A percentile compares a stretch with the other conserved stretches of the same genome.
Evolutionary conservation across 2,113 vertebrate species (phyloP).

Genomic region (Osmerus eperlanus): DNA sequence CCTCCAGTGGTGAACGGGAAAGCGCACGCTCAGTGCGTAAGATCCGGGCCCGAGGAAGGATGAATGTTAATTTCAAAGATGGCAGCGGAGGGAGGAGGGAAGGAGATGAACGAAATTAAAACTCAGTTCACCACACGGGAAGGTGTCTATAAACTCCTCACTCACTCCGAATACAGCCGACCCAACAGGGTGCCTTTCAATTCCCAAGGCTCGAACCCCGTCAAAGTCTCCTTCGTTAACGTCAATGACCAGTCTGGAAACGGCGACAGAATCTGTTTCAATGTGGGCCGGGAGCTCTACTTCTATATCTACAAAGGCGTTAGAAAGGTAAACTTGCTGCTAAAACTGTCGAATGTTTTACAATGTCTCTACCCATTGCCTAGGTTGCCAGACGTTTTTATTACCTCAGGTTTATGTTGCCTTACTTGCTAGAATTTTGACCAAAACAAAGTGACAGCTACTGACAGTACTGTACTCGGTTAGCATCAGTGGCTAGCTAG

Average conservation of each 20-base stretch:
- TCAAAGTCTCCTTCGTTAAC: constrained; percentile 98
- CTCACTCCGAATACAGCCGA: constrained; percentile 97
- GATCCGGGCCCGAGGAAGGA: constrained; percentile 94
- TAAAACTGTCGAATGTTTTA: not conserved
- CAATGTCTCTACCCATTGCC: not conserved
- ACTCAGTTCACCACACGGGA: constrained; percentile 98
- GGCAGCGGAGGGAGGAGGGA: constrained; percentile 99
- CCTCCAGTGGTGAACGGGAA: not conserved
- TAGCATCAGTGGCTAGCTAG: not conserved
- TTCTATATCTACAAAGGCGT: constrained; percentile 99
- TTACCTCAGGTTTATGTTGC: not conserved
- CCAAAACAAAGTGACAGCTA: not conserved
- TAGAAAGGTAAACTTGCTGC: constrained; percentile 83
- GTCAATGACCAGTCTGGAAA: constrained; percentile 99
- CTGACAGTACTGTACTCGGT: not conserved
- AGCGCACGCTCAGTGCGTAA: constrained; percentile 78
- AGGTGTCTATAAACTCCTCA: constrained; percentile 98
- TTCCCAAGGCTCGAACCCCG: constrained; percentile 96
- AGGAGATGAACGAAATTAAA: constrained; percentile 99
- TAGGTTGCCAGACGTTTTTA: not conserved
- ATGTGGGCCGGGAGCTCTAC: constrained; percentile 99
- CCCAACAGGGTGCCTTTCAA: constrained; percentile 98
- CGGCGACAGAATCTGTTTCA: constrained; percentile 98
- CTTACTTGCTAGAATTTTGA: not conserved
- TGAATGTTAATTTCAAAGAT: constrained; percentile 99